Percentiles rank a stretch among this genome's conserved stretches.
phyloP scores from a whole-genome alignment of 1,140 invertebrate genomes.

The Aethina tumida region DNA sequence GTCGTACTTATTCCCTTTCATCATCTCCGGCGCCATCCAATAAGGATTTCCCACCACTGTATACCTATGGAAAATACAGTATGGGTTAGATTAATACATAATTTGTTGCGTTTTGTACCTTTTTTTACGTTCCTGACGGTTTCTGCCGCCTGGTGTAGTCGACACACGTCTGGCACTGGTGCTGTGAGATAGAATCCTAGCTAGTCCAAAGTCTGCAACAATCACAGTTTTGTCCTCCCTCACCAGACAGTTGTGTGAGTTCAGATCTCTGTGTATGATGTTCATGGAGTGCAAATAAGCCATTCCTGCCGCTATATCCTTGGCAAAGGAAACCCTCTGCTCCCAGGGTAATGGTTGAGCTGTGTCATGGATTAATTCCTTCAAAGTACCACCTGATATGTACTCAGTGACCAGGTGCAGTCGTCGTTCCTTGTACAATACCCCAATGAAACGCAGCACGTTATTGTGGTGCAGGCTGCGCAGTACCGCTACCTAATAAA shows the following conservation, averaged over 20 bases:
- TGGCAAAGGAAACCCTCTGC: conserved; percentile 71
- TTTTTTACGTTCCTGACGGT: conserved; percentile 53
- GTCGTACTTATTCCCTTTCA: conserved; percentile 92
- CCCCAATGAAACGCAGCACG: conserved; percentile 85
- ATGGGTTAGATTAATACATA: too few species aligned
- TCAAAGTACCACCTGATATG: conserved; percentile 77
- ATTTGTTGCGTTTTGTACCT: too few species aligned
- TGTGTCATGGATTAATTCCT: conserved; percentile 69
- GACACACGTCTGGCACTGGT: conserved; percentile 32
- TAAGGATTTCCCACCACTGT: conserved; percentile 91
- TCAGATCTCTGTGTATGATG: conserved; percentile 88
- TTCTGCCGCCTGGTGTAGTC: conserved; percentile 30
- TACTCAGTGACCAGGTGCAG: conserved; percentile 88
- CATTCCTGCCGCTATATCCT: conserved; percentile 88
- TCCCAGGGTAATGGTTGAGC: conserved; percentile 68
- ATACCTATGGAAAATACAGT: too few species aligned
- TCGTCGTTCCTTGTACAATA: conserved; percentile 86
- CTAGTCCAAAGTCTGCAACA: conserved; percentile 90
- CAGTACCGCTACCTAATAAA: conserved; percentile 68
- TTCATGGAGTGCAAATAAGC: conserved; percentile 88
- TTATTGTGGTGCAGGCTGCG: conserved; percentile 80
- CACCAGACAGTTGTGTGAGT: conserved; percentile 94
- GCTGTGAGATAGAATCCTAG: conserved; percentile 68
- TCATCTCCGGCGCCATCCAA: conserved; percentile 98
- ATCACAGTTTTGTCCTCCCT: conserved; percentile 75